These are phyloP conservation scores for Thysanoteuthis rhombus DNA, from an alignment of 2,888 invertebrate genomes.

Conservation along the genomic window DNA sequence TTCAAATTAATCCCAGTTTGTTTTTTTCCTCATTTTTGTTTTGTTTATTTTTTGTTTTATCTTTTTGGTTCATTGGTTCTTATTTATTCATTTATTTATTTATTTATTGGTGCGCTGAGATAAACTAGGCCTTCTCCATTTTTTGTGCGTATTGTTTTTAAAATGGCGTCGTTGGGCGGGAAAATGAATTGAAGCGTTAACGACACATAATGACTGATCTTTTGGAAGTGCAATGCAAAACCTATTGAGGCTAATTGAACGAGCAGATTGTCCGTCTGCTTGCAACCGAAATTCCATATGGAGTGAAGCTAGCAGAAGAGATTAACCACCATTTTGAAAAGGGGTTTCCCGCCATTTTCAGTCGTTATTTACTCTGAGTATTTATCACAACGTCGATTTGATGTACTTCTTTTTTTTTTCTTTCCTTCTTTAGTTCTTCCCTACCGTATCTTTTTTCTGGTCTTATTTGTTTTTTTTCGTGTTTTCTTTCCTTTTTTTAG, in stretches of 20 bases:
- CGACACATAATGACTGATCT: not conserved
- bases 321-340: not conserved
- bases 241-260: not conserved
- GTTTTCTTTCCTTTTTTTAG: not conserved
- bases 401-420: not conserved
- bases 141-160: not conserved
- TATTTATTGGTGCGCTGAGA: not conserved
- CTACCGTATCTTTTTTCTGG: not conserved
- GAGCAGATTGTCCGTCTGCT: not conserved
- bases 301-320: not conserved
- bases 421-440: not conserved
- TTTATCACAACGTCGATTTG: not conserved
- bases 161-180: not conserved
- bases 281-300: not conserved
- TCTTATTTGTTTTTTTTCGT: not conserved
- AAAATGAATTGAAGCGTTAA: not conserved
- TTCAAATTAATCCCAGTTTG: not conserved
- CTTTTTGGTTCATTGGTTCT: conserved; percentile 12
- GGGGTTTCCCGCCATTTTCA: not conserved
- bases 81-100: not conserved
- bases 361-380: not conserved
- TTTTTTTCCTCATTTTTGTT: not conserved
- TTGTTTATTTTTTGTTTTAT: not conserved
- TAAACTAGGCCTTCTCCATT: not conserved
- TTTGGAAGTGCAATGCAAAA: not conserved